Percentiles rank a stretch among this genome's conserved stretches.
Evolutionary conservation across 92 coral and sea anemone genomes (phyloP).

Genomic region (Phenganax marumi): DNA sequence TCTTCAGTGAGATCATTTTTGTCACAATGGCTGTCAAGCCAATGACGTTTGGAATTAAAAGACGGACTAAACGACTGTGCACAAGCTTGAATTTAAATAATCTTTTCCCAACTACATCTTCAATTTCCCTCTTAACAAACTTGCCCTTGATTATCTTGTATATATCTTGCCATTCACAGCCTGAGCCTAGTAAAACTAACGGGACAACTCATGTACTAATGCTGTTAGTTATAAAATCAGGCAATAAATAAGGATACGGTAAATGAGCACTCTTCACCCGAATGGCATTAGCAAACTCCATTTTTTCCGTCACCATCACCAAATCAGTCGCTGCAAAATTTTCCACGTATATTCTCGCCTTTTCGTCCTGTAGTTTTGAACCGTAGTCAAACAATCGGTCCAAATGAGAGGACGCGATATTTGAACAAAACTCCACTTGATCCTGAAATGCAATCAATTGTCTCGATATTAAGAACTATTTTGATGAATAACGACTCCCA

Average conservation of each 20-base stretch:
- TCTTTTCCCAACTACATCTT: no score
- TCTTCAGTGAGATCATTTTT: no score
- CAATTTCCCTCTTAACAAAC: no score
- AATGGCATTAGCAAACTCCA: conserved; percentile 69
- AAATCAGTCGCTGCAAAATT: conserved; percentile 61
- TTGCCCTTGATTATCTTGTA: no score
- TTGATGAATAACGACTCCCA: no score
- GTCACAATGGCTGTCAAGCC: no score
- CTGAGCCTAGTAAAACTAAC: neutral
- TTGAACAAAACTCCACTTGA: conserved; percentile 82
- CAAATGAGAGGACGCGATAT: conserved; percentile 83
- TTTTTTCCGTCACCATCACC: conserved; percentile 52
- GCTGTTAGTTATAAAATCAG: conserved; percentile 83
- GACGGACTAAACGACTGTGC: no score
- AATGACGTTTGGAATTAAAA: no score
- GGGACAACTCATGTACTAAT: conserved; percentile 64
- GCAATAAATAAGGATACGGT: conserved; percentile 88
- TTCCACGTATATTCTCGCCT: conserved; percentile 62
- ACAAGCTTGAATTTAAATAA: no score
- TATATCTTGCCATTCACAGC: no score
- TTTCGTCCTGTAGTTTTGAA: conserved; percentile 67
- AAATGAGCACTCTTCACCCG: conserved; percentile 67
- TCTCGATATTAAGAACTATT: no score
- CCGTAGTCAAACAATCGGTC: conserved; percentile 88
- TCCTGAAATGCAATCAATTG: conserved; percentile 52